These are phyloP conservation scores for Pyralis farinalis DNA, from an alignment of 2,888 invertebrate genomes.

Conservation along the genomic window DNA sequence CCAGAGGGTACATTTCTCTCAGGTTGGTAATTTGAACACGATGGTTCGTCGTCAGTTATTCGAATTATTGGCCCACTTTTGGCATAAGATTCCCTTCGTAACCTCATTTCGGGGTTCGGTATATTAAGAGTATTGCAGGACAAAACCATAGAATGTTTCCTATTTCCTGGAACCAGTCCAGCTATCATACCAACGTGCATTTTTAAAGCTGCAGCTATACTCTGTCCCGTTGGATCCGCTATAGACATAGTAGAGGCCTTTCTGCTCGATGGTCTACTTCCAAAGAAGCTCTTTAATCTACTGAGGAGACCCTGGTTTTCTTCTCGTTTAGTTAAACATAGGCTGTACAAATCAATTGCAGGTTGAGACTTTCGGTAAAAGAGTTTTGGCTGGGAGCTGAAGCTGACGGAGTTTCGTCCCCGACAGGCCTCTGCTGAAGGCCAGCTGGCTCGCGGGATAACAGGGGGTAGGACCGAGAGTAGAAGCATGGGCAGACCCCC, in stretches of 20 bases:
- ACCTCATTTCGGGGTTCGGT: conserved; percentile 59
- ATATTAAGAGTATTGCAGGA: conserved; percentile 83
- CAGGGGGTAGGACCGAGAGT: conserved; percentile 87
- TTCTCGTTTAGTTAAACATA: conserved; percentile 78
- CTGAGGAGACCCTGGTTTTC: conserved; percentile 79
- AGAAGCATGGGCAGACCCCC: conserved; percentile 86
- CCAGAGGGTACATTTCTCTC: conserved; percentile 42
- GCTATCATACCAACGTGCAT: conserved; percentile 88
- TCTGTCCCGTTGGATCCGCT: conserved; percentile 77
- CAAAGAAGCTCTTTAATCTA: conserved; percentile 82
- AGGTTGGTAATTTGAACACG: conserved; percentile 53
- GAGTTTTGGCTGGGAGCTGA: conserved; percentile 84
- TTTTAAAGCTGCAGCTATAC: conserved; percentile 85
- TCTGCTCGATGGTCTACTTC: conserved; percentile 83
- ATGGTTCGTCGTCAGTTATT: conserved; percentile 72
- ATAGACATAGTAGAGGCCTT: conserved; percentile 86
- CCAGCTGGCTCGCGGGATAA: conserved; percentile 89
- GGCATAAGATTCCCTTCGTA: conserved; percentile 76
- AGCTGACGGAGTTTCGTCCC: conserved; percentile 82
- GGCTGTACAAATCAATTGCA: conserved; percentile 80
- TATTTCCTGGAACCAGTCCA: conserved; percentile 84
- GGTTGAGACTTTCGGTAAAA: conserved; percentile 80
- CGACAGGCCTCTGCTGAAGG: conserved; percentile 85
- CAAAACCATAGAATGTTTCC: conserved; percentile 78
- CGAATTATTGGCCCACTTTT: conserved; percentile 83